Percentiles rank a stretch among this genome's conserved stretches.
Evolutionary conservation across 2,888 invertebrate genomes (phyloP).

Genomic region (Watsonalla cultraria): DNA sequence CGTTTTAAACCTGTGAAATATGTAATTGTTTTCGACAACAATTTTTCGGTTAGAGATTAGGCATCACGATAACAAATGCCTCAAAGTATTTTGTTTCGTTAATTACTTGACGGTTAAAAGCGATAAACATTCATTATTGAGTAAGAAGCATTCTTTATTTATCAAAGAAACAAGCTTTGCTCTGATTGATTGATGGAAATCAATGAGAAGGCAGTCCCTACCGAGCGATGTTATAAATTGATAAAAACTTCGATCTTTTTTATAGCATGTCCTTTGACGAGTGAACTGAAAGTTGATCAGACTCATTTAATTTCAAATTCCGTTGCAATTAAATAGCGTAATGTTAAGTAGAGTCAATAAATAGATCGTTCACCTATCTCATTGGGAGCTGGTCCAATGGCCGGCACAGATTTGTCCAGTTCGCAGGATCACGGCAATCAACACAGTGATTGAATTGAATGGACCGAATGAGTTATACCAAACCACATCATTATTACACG

Average conservation of each 20-base stretch:
- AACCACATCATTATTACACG: background rate
- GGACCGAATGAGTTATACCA: conserved; percentile 11
- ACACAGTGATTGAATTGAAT: conserved; percentile 32
- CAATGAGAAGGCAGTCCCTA: background rate
- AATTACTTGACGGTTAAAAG: too few relatives aligned
- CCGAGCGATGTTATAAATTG: background rate
- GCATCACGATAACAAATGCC: too few relatives aligned
- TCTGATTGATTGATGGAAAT: background rate
- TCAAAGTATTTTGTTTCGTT: too few relatives aligned
- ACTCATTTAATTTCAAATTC: conserved; percentile 8
- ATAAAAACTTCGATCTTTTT: background rate
- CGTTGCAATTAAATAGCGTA: conserved; percentile 51
- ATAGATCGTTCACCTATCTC: conserved; percentile 61
- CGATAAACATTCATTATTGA: too few relatives aligned
- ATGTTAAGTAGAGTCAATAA: conserved; percentile 63
- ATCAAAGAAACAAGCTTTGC: background rate
- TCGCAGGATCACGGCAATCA: conserved; percentile 16
- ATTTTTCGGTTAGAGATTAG: too few relatives aligned
- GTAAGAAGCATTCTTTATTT: too few relatives aligned
- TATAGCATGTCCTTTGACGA: conserved; percentile 8
- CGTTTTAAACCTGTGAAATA: too few relatives aligned
- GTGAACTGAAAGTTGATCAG: conserved; percentile 19
- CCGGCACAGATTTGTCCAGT: conserved; percentile 34
- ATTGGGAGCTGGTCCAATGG: conserved; percentile 35
- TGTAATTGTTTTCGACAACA: too few relatives aligned